Evolutionary conservation across 2,888 invertebrate genomes (phyloP), one percentile per base, ranked within the genome.

Genomic region (Phalangium opilio): DNA sequence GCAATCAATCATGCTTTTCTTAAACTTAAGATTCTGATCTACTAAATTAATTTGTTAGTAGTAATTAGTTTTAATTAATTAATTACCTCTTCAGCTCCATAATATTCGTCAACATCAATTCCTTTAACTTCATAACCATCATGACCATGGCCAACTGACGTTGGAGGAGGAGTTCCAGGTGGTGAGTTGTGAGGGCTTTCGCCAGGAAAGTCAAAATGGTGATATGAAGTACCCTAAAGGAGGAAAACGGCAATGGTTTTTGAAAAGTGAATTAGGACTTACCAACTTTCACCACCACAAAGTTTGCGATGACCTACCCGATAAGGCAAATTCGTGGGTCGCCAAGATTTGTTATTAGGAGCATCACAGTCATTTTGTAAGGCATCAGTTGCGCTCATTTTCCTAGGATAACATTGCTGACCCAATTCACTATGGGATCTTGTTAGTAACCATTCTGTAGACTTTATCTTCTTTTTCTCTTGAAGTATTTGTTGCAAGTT

Each of bases 361-460:
- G 27, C 27, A 27, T 27, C 27, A 27, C 27, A 27, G 27, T 27
- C 27, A 27, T 27, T 27, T 27, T 27, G 27, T 27, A 27, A 27
- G 27, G 27, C 27, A 27, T 27, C 27, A 8, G 4, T 27, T 4
- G 27, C 27, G 27, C 27, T 27, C 27, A 27, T 27, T 27, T 19
- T 47, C 20, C 32, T 50, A 48, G 11, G 46, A 39, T n/a, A 49
- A 38, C n/a, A 18, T 14, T 35, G 52, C 46, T n/a, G 47, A 21
- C 14, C 41, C 44, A 43, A 50, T 45, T 34, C 50, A 48, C 14
- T 50, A 42, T 53, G 50, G 11, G 53, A 50, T 40, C 53, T 19
- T 3, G 53, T 44, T 14, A 53, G 44, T 27, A 27, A 27, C 27
- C 27, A 27, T 27, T 27, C 50, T 15, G 43, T 40, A 17, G 48